phyloP scores from a whole-genome alignment of 2,888 invertebrate species.

The Drosophila picticornis region DNA sequence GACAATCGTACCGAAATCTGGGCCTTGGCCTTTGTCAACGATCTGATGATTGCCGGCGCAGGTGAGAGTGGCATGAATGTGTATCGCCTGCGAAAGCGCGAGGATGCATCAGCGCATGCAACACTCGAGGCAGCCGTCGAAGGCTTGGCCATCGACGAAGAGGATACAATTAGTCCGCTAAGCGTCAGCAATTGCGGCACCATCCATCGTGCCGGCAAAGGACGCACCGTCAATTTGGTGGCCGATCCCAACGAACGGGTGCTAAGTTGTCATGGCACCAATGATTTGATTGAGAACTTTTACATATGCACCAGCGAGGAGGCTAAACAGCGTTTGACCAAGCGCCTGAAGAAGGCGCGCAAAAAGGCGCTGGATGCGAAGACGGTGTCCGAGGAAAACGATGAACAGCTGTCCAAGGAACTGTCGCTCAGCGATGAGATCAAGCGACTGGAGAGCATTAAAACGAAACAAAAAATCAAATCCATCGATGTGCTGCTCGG shows the following conservation, averaged over 20 bases:
- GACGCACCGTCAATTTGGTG: slow-evolving; percentile 91
- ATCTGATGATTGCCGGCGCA: slow-evolving; percentile 95
- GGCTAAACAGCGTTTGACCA: slow-evolving; percentile 89
- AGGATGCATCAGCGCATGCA: slow-evolving; percentile 83
- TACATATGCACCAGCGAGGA: slow-evolving; percentile 92
- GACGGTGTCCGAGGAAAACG: slow-evolving; percentile 10
- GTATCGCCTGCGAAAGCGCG: slow-evolving; percentile 90
- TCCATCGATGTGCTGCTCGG: slow-evolving; percentile 90
- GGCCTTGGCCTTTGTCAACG: slow-evolving; percentile 91
- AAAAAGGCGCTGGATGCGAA: slow-evolving; percentile 71
- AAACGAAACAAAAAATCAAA: slow-evolving; percentile 89
- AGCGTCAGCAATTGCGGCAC: slow-evolving; percentile 92
- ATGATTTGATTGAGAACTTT: slow-evolving; percentile 93
- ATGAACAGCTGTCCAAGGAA: slow-evolving; percentile 72
- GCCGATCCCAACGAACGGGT: slow-evolving; percentile 90
- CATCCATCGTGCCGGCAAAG: slow-evolving; percentile 91
- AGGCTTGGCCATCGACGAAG: slow-evolving; percentile 82
- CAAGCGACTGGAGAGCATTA: slow-evolving; percentile 88
- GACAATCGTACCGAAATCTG: slow-evolving; percentile 96
- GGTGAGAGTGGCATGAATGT: slow-evolving; percentile 93
- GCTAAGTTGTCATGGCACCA: slow-evolving; percentile 93
- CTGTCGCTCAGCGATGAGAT: slow-evolving; percentile 91
- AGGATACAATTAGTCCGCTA: slow-evolving; percentile 87
- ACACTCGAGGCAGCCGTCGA: slow-evolving; percentile 86
- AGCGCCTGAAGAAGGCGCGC: slow-evolving; percentile 91